phyloP scores from a whole-genome alignment of 2,888 invertebrate genomes.

The Melanostoma scalare region DNA sequence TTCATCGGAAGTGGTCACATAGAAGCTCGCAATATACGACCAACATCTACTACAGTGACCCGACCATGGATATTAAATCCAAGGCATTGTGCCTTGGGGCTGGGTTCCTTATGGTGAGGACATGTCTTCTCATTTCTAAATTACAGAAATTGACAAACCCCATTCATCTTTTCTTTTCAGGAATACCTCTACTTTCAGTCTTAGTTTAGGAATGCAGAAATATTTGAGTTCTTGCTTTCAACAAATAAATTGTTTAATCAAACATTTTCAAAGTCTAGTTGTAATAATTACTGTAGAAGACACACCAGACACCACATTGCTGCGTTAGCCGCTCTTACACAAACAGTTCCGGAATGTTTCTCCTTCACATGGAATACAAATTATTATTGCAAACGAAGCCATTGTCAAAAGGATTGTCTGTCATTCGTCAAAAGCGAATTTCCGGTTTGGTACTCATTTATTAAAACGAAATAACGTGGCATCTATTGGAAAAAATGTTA shows the following conservation, averaged over 20 bases:
- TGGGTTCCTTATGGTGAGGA: slow-evolving; percentile 90
- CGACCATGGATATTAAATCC: slow-evolving; percentile 87
- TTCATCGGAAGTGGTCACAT: slow-evolving; percentile 88
- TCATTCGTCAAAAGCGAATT: too few relatives aligned
- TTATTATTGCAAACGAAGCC: too few relatives aligned
- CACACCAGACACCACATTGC: too few relatives aligned
- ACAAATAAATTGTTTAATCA: neutral
- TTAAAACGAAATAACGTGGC: too few relatives aligned
- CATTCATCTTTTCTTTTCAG: slow-evolving; percentile 65
- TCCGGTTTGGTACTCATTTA: too few relatives aligned
- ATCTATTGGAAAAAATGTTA: neutral
- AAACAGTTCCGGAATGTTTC: too few relatives aligned
- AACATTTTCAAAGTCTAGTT: too few relatives aligned
- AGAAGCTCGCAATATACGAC: slow-evolving; percentile 88
- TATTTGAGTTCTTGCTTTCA: slow-evolving; percentile 33
- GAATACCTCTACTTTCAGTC: slow-evolving; percentile 81
- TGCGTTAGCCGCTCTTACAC: too few relatives aligned
- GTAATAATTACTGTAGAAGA: too few relatives aligned
- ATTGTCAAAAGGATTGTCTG: too few relatives aligned
- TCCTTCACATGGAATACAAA: too few relatives aligned
- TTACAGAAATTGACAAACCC: neutral
- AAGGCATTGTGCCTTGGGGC: slow-evolving; percentile 92
- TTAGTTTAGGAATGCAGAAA: slow-evolving; percentile 75
- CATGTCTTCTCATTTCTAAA: neutral
- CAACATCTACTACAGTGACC: slow-evolving; percentile 88